These are phyloP conservation scores for Phainopepla nitens DNA, from an alignment of 2,113 vertebrate genomes.

Conservation along the genomic window DNA sequence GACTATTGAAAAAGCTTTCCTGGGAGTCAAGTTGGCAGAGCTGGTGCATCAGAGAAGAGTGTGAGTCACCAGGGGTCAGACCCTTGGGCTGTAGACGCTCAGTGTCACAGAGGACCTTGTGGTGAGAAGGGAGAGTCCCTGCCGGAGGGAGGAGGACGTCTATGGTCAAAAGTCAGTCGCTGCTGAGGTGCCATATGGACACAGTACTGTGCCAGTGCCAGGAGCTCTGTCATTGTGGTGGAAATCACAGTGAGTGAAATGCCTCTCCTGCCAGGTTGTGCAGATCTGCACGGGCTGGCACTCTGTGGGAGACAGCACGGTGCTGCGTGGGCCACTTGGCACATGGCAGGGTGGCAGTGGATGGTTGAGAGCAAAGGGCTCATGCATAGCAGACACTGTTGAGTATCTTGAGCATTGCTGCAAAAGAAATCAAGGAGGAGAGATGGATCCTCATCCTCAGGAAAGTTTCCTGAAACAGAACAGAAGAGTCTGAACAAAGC, in stretches of 20 bases:
- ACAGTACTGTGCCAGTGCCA: accelerated
- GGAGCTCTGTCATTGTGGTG: background rate
- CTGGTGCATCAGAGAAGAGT: background rate
- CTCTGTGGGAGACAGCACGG: accelerated
- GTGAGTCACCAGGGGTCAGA: background rate
- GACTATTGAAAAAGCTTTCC: background rate
- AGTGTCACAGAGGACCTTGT: background rate
- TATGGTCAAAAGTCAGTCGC: background rate
- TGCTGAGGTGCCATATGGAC: background rate
- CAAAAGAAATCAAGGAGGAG: background rate
- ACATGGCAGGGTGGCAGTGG: background rate
- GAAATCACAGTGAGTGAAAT: background rate
- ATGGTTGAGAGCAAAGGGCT: background rate
- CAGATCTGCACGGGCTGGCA: background rate
- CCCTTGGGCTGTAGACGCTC: background rate
- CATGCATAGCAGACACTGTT: background rate
- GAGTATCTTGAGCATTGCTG: background rate
- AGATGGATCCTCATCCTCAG: background rate
- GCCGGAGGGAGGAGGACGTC: background rate
- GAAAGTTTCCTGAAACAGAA: background rate
- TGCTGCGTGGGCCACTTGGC: background rate
- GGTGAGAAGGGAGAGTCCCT: background rate
- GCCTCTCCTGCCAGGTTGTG: background rate
- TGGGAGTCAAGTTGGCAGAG: background rate
- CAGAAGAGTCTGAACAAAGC: background rate